A percentile compares a stretch with the other conserved stretches of the same genome.
These are phyloP conservation scores for Neostethus bicornis DNA, from an alignment of 2,797 vertebrate species.

Conservation along the genomic window DNA sequence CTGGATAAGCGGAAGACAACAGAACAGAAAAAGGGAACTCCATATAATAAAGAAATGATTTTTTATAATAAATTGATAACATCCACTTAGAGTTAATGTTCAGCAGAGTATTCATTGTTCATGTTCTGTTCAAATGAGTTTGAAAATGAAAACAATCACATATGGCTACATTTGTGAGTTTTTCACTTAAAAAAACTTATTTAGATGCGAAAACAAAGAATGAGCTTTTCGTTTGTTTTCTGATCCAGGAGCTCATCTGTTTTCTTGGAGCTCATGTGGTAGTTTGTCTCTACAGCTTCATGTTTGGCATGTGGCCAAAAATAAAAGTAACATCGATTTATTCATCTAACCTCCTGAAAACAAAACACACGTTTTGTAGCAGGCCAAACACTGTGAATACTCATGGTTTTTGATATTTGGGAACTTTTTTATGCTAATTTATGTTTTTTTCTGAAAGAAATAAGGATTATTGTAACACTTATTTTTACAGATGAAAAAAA, in stretches of 20 bases:
- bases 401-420: not conserved
- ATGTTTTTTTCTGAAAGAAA: not conserved
- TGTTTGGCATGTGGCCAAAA: not conserved
- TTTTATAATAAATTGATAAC: too few species aligned
- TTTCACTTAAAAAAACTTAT: not conserved
- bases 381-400: not conserved
- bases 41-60: too few species aligned
- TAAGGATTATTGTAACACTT: too few species aligned
- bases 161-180: too few species aligned
- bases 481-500: too few species aligned
- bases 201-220: not conserved
- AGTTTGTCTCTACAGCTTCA: not conserved
- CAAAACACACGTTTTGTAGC: not conserved
- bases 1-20: too few species aligned
- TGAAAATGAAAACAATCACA: too few species aligned
- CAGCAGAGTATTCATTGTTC: too few species aligned
- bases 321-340: not conserved
- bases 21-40: too few species aligned
- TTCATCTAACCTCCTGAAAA: not conserved
- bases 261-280: not conserved
- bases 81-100: too few species aligned
- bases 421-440: not conserved
- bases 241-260: not conserved
- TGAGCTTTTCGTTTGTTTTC: not conserved
- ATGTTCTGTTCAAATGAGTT: too few species aligned